phyloP scores from a whole-genome alignment of 92 coral and sea anemone genomes.

The Parazoanthus darwini region DNA sequence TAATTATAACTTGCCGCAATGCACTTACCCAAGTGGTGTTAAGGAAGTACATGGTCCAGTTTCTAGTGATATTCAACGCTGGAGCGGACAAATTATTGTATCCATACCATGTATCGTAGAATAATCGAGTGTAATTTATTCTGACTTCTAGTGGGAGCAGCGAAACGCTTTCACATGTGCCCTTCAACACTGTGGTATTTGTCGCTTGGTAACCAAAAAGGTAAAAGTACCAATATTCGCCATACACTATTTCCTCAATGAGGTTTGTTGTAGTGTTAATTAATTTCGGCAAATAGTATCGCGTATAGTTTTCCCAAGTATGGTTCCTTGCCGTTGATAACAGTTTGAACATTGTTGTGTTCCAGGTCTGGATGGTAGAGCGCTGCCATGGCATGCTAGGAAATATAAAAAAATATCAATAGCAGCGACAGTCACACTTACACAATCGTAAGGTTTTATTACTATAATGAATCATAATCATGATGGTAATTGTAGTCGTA shows the following conservation, averaged over 20 bases:
- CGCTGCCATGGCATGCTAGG: conserved; percentile 71
- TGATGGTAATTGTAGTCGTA: neutral
- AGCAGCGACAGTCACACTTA: neutral
- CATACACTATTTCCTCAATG: conserved; percentile 7
- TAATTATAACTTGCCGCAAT: neutral
- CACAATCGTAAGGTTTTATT: neutral
- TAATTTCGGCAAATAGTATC: conserved; percentile 49
- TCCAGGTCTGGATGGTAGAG: conserved; percentile 55
- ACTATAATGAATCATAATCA: neutral
- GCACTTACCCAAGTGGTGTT: conserved; percentile 37
- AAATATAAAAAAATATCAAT: neutral
- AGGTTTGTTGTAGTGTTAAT: conserved; percentile 37
- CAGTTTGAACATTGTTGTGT: conserved; percentile 56
- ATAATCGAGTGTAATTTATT: conserved; percentile 47
- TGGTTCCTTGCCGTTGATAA: conserved; percentile 43
- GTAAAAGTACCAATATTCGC: conserved; percentile 29
- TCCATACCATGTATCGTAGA: neutral
- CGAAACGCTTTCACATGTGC: conserved; percentile 27
- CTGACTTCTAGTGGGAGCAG: conserved; percentile 20
- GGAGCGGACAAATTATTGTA: conserved; percentile 48
- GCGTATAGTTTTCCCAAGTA: conserved; percentile 57
- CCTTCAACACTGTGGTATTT: conserved; percentile 39
- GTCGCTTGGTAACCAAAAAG: neutral
- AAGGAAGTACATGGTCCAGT: conserved; percentile 45
- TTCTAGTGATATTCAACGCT: conserved; percentile 54